Conservation (phyloP, 37 sponge, comb jelly and placozoan genomes). For the Cliona cf. orientalis region DNA sequence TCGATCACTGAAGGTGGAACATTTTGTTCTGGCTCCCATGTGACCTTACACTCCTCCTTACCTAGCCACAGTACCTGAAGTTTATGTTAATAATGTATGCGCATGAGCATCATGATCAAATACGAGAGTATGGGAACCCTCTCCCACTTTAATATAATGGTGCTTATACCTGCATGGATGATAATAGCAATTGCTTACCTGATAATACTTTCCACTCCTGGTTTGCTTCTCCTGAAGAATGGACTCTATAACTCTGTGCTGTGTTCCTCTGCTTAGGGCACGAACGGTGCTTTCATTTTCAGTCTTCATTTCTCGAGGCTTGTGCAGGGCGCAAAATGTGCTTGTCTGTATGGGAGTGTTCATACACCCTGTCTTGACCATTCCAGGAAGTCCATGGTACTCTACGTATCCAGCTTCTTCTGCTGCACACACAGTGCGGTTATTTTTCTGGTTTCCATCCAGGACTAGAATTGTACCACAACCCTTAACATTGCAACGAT, state of each 20-base stretch:
- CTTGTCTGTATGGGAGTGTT: conserved; percentile 22
- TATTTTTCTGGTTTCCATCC: conserved; percentile 47
- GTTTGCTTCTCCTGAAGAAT: conserved; percentile 7
- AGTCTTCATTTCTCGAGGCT: conserved; percentile 1
- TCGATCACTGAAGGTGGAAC: conserved; percentile 1
- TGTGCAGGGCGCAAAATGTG: conserved; percentile 20
- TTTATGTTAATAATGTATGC: background rate
- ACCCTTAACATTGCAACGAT: conserved; percentile 11
- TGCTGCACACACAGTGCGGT: conserved; percentile 14
- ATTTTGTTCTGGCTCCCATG: conserved; percentile 10
- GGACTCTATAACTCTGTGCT: background rate
- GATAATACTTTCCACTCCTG: conserved; percentile 1
- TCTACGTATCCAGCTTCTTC: conserved; percentile 23
- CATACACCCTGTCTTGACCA: conserved; percentile 28
- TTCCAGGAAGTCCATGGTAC: conserved; percentile 37
- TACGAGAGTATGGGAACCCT: no score
- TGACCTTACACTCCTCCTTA: background rate
- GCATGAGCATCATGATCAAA: background rate
- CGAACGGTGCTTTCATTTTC: no score
- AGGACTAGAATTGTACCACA: conserved; percentile 39
- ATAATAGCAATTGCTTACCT: conserved; percentile 21
- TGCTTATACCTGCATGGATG: no score
- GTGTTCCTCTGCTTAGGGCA: no score
- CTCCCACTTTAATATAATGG: no score
- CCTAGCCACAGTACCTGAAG: conserved; percentile 23